Conservation (phyloP, 2,113 vertebrate genomes). For the Daboia siamensis region DNA sequence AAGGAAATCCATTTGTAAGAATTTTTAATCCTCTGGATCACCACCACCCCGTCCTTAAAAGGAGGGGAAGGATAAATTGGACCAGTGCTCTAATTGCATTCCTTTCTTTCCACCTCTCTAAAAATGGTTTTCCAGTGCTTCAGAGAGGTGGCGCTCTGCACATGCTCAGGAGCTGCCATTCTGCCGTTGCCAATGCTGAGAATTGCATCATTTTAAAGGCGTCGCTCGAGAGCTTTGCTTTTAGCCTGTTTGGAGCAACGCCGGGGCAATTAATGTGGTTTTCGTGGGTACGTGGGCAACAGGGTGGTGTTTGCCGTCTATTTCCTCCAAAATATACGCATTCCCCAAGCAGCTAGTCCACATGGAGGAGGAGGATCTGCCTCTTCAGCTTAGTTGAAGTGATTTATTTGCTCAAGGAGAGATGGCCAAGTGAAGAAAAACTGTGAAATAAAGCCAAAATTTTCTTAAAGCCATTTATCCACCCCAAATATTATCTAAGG, state of each 20-base stretch:
- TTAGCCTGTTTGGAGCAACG: neutral
- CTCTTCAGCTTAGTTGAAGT: neutral
- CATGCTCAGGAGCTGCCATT: neutral
- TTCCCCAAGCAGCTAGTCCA: neutral
- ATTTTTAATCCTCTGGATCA: neutral
- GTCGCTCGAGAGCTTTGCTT: neutral
- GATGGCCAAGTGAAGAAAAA: neutral
- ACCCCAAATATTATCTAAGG: neutral
- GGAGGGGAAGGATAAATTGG: neutral
- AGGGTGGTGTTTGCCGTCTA: neutral
- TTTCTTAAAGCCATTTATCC: neutral
- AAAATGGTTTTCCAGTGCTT: neutral
- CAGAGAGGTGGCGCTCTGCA: neutral
- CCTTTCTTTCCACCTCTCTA: neutral
- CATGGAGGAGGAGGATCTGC: neutral
- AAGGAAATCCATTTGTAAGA: neutral
- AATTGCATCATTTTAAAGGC: neutral
- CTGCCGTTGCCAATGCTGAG: neutral
- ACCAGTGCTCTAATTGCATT: neutral
- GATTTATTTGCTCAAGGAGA: neutral
- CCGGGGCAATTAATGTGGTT: neutral
- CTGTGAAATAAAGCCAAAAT: neutral
- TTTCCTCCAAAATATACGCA: neutral
- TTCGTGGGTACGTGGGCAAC: neutral
- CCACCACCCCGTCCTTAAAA: neutral